These are phyloP conservation scores for Cladorhizidae sp. DNA, from an alignment of 37 sponge, comb jelly and placozoan species.

Conservation along the genomic window DNA sequence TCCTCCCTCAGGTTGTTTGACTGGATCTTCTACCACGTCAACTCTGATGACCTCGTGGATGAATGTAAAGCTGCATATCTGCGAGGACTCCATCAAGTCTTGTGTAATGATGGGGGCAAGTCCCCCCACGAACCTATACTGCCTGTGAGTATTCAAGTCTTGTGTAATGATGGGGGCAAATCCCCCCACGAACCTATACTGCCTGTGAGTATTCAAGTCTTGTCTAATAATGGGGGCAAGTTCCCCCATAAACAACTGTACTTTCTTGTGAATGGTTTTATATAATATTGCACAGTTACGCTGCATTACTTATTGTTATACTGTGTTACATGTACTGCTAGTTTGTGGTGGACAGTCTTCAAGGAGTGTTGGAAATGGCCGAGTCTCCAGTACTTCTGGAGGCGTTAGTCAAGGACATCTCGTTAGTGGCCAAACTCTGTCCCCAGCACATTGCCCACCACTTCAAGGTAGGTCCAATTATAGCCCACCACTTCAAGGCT, in stretches of 20 bases:
- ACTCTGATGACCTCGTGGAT: conserved; percentile 45
- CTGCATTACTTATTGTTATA: too few species aligned
- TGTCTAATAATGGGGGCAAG: too few species aligned
- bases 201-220: conserved; percentile 21
- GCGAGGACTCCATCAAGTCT: conserved; percentile 65
- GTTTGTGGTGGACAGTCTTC: conserved; percentile 50
- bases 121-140: conserved; percentile 12
- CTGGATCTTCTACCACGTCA: conserved; percentile 68
- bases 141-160: conserved; percentile 3
- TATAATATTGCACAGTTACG: too few species aligned
- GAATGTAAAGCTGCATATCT: conserved; percentile 61
- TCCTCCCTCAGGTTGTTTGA: conserved; percentile 57
- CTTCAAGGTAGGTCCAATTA: conserved; percentile 76
- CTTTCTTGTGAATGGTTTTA: background rate
- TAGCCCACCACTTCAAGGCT: too few species aligned
- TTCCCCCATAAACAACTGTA: background rate
- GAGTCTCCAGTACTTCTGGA: conserved; percentile 73
- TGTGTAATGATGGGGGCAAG: conserved; percentile 16
- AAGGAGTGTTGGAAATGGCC: conserved; percentile 50
- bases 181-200: conserved; percentile 12
- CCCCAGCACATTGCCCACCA: conserved; percentile 45
- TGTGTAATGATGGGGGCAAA: conserved; percentile 16
- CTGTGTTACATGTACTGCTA: conserved; percentile 2
- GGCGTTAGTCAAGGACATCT: conserved; percentile 59
- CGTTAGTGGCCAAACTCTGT: conserved; percentile 41